Percentiles rank a stretch among this genome's conserved stretches.
phyloP scores from a whole-genome alignment of 1,140 invertebrate genomes.

The Macrobrachium nipponense region DNA sequence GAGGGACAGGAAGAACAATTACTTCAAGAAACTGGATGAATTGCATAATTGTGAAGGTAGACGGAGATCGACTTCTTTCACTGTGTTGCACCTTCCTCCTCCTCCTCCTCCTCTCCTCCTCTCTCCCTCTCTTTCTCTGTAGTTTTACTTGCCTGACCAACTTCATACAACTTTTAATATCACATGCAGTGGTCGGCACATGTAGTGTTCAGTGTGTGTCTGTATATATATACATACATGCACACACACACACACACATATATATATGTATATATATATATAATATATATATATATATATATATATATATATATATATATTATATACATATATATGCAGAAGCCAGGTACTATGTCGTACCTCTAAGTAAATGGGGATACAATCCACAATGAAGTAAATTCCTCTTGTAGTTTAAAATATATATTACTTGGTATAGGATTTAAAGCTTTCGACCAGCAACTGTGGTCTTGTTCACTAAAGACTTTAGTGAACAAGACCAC shows the following conservation, averaged over 20 bases:
- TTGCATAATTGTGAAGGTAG: conserved; percentile 48
- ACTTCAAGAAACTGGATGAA: conserved; percentile 44
- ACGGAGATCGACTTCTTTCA: not conserved
- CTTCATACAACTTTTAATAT: not conserved
- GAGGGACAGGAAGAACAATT: conserved; percentile 19
- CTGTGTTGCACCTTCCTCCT: no score
- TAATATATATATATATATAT: conserved; percentile 4
- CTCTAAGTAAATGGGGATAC: no score
- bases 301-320: not conserved
- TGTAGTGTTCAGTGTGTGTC: not conserved
- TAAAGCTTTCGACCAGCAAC: no score
- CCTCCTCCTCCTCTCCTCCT: no score
- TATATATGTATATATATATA: conserved; percentile 14
- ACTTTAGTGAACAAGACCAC: no score
- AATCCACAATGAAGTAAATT: no score
- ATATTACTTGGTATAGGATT: no score
- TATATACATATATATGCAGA: no score
- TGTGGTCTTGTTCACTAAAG: no score
- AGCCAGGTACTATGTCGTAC: no score
- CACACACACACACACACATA: not conserved
- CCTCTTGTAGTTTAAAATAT: no score
- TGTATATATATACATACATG: not conserved
- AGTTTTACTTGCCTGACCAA: not conserved
- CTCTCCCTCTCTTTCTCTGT: no score
- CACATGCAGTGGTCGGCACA: not conserved